A percentile compares a stretch with the other conserved stretches of the same genome.
phyloP scores from a whole-genome alignment of 1,140 invertebrate species.

The Drosophila rufa region DNA sequence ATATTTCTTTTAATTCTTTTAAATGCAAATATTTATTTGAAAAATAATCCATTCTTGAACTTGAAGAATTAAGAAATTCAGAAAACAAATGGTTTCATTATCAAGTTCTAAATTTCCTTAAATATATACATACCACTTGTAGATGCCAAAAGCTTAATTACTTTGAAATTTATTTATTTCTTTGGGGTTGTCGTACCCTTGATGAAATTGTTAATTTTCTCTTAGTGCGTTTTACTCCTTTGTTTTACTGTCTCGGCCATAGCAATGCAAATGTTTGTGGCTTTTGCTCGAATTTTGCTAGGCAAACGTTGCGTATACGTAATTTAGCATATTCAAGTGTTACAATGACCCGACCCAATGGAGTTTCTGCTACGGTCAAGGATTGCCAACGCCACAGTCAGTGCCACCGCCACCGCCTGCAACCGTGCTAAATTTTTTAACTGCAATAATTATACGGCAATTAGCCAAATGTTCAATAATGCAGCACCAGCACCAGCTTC shows the following conservation, averaged over 20 bases:
- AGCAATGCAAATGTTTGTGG: conserved; percentile 66
- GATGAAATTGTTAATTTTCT: neutral
- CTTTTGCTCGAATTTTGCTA: conserved; percentile 36
- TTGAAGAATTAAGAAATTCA: too few species aligned
- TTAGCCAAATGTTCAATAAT: conserved; percentile 83
- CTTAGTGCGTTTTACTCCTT: conserved; percentile 10
- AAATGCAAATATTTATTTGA: too few species aligned
- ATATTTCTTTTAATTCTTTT: too few species aligned
- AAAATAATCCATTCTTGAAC: too few species aligned
- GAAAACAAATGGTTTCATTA: too few species aligned
- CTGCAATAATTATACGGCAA: conserved; percentile 83
- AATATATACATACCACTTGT: too few species aligned
- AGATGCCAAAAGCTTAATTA: too few species aligned
- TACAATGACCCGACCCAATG: conserved; percentile 29
- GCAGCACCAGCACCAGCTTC: conserved; percentile 49
- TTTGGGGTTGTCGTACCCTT: neutral
- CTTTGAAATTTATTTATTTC: too few species aligned
- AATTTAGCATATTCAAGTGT: conserved; percentile 45
- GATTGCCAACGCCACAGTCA: conserved; percentile 23
- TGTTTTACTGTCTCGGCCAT: conserved; percentile 19
- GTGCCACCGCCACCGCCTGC: conserved; percentile 4
- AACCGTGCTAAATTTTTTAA: conserved; percentile 76
- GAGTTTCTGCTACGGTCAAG: conserved; percentile 55
- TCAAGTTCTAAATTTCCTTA: too few species aligned
- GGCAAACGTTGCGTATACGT: conserved; percentile 53